These are phyloP conservation scores for Trichosurus vulpecula DNA, from an alignment of 2,797 vertebrate species.

Conservation along the genomic window DNA sequence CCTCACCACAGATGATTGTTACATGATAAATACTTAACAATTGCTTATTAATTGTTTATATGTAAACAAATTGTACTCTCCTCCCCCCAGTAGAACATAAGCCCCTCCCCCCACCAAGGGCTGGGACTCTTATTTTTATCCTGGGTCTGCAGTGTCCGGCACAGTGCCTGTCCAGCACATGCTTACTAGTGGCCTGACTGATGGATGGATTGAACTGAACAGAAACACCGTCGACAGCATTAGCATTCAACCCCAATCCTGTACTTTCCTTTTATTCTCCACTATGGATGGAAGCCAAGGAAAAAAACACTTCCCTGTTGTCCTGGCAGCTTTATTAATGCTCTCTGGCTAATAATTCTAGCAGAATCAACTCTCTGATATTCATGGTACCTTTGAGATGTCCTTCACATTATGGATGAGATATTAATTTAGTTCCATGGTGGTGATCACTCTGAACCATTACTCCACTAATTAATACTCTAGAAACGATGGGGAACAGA, in stretches of 20 bases:
- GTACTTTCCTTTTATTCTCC: neutral
- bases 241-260: neutral
- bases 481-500: slow-evolving; percentile 79
- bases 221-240: neutral
- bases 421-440: slow-evolving; percentile 84
- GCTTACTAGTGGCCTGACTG: neutral
- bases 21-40: neutral
- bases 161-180: neutral
- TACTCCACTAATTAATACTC: slow-evolving; percentile 83
- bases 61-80: neutral
- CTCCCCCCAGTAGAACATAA: too few relatives aligned
- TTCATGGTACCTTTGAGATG: slow-evolving; percentile 84
- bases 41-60: neutral
- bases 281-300: neutral
- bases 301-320: neutral
- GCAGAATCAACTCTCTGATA: slow-evolving; percentile 80
- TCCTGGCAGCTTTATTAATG: slow-evolving; percentile 75
- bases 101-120: too few relatives aligned
- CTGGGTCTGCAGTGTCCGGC: neutral
- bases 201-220: neutral
- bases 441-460: slow-evolving; percentile 79
- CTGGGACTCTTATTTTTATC: neutral
- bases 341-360: slow-evolving; percentile 80
- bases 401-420: slow-evolving; percentile 84
- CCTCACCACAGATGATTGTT: neutral